A percentile compares a stretch with the other conserved stretches of the same genome.
These are phyloP conservation scores for Forbesichthys agassizii DNA, from an alignment of 2,113 vertebrate genomes.

Conservation along the genomic window DNA sequence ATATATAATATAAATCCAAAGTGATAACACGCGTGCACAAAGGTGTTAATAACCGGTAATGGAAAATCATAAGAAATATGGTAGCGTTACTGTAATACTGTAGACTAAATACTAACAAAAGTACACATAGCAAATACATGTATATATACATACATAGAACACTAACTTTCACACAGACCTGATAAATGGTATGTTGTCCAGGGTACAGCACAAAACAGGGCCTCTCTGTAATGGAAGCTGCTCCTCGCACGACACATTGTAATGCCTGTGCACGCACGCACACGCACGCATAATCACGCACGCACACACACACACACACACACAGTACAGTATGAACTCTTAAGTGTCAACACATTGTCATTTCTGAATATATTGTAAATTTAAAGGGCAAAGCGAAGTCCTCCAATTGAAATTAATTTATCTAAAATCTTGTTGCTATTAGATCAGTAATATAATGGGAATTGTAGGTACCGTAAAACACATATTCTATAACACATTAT, in stretches of 20 bases:
- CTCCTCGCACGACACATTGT: slow-evolving; percentile 79
- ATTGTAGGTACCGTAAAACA: no score
- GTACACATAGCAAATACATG: background rate
- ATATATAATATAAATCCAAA: no score
- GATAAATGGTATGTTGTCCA: slow-evolving; percentile 84
- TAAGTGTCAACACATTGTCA: background rate
- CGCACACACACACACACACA: background rate
- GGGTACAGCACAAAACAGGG: slow-evolving; percentile 79
- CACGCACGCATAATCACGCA: slow-evolving; percentile 38
- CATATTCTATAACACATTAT: no score
- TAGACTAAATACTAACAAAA: background rate
- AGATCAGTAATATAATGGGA: no score
- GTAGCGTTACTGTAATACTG: background rate
- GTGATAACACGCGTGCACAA: no score
- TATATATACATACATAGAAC: background rate
- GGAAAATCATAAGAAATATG: background rate
- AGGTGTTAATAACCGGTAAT: no score
- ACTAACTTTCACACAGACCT: slow-evolving; percentile 64
- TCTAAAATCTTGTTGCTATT: no score
- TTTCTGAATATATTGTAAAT: background rate
- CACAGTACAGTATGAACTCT: background rate
- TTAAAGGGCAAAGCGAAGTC: background rate
- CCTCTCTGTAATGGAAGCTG: slow-evolving; percentile 67
- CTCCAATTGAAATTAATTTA: background rate
- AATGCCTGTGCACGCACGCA: slow-evolving; percentile 67